Conservation (phyloP, 2,797 vertebrate genomes). For the Enteromius radiatus region DNA sequence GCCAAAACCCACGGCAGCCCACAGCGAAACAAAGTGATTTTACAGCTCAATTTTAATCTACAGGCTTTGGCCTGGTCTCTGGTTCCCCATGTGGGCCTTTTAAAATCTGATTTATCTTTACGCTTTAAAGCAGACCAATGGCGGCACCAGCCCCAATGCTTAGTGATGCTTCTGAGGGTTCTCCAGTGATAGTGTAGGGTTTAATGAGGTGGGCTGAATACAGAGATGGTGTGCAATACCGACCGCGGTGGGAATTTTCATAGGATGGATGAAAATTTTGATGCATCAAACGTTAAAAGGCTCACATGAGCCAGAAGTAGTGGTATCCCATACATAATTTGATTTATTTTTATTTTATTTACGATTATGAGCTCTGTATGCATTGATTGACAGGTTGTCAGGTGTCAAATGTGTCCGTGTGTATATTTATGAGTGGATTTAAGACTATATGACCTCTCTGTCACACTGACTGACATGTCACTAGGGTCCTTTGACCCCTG, state of each 20-base stretch:
- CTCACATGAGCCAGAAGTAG: constrained; percentile 7
- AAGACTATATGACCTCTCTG: not conserved
- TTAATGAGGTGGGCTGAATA: constrained; percentile 64
- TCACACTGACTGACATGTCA: not conserved
- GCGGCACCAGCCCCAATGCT: constrained; percentile 57
- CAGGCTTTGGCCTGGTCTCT: constrained; percentile 68
- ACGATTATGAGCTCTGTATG: not conserved
- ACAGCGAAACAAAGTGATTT: constrained; percentile 78
- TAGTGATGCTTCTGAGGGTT: constrained; percentile 61
- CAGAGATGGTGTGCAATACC: constrained; percentile 14
- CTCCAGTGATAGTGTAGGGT: constrained; percentile 55
- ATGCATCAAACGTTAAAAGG: constrained; percentile 16
- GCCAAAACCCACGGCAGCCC: constrained; percentile 62
- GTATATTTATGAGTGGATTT: not conserved
- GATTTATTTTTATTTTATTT: too few relatives aligned
- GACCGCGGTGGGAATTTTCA: not conserved
- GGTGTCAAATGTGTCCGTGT: too few relatives aligned
- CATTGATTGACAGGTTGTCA: not conserved
- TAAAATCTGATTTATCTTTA: constrained; percentile 76
- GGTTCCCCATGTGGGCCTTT: constrained; percentile 70
- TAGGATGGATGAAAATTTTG: constrained; percentile 2
- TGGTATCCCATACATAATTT: too few relatives aligned
- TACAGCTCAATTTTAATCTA: constrained; percentile 72
- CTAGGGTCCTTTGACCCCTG: too few relatives aligned
- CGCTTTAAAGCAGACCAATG: constrained; percentile 69